These are phyloP conservation scores for Spilogale gracilis DNA, from an alignment of 2,113 vertebrate genomes.

Conservation along the genomic window DNA sequence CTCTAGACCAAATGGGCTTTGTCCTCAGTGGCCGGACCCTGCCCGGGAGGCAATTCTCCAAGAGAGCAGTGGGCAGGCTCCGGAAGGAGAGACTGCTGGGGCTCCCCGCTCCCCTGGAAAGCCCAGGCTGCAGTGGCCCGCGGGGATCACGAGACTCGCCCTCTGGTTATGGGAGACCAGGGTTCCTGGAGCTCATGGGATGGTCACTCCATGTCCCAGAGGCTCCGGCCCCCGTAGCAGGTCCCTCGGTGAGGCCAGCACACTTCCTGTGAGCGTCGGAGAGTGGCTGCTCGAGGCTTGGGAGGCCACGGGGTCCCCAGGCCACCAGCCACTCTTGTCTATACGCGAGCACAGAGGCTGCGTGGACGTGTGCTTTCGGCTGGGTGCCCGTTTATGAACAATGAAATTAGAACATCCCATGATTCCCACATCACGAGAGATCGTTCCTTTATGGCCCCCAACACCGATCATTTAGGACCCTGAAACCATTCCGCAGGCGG, in stretches of 20 bases:
- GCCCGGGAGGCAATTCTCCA: neutral
- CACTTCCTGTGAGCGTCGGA: neutral
- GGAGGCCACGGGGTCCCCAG: neutral
- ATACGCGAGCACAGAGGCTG: no score
- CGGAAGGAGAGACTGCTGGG: neutral
- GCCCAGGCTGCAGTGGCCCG: neutral
- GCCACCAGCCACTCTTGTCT: fast-evolving
- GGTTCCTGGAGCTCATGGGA: no score
- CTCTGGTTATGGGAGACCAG: neutral
- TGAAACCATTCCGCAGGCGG: neutral
- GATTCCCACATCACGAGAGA: neutral
- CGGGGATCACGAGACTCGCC: fast-evolving
- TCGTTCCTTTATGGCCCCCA: neutral
- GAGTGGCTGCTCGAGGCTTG: no score
- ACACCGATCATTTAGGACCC: neutral
- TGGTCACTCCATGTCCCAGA: neutral
- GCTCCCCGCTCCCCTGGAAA: neutral
- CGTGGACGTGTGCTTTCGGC: fast-evolving
- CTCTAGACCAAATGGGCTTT: neutral
- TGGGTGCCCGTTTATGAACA: neutral
- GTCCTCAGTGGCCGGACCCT: neutral
- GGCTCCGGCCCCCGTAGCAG: neutral
- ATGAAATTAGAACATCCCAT: neutral
- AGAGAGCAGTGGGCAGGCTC: neutral
- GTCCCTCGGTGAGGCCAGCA: neutral